phyloP scores from a whole-genome alignment of 23 tunicate species.

The Halocynthia aurantium region DNA sequence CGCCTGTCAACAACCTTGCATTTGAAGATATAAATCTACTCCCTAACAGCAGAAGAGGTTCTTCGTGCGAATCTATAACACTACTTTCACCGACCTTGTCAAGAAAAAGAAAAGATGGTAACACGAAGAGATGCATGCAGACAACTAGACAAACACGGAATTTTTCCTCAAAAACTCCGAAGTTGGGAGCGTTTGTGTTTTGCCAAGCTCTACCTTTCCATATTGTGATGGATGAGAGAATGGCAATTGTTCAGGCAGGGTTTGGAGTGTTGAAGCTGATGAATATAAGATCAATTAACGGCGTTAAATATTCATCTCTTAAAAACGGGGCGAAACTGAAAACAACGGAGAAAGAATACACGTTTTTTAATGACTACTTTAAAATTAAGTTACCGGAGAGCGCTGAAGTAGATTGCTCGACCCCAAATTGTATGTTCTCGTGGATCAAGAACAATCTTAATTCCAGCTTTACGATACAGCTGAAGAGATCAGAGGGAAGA shows the following conservation, averaged over 20 bases:
- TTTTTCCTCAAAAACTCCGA: background rate
- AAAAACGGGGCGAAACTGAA: background rate
- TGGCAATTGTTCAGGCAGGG: conserved; percentile 70
- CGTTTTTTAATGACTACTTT: conserved; percentile 42
- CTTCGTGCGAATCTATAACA: too few relatives aligned
- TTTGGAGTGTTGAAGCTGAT: conserved; percentile 47
- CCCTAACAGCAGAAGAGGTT: too few relatives aligned
- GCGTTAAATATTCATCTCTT: conserved; percentile 1
- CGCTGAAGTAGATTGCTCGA: background rate
- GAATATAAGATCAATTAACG: background rate
- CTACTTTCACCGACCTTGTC: too few relatives aligned
- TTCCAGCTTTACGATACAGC: conserved; percentile 1
- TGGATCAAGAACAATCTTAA: conserved; percentile 19
- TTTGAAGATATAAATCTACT: too few relatives aligned
- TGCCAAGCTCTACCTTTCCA: conserved; percentile 83
- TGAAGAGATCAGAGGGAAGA: conserved; percentile 10
- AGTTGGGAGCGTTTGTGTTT: conserved; percentile 42
- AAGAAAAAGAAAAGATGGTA: too few relatives aligned
- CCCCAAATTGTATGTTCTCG: conserved; percentile 4
- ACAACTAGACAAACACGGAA: too few relatives aligned
- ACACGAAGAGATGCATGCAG: too few relatives aligned
- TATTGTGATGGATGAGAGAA: conserved; percentile 44
- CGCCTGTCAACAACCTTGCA: too few relatives aligned
- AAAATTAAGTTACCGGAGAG: conserved; percentile 36
- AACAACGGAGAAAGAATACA: background rate